Evolutionary conservation across 2,888 invertebrate genomes (phyloP).

Genomic region (Thymelicus acteon): DNA sequence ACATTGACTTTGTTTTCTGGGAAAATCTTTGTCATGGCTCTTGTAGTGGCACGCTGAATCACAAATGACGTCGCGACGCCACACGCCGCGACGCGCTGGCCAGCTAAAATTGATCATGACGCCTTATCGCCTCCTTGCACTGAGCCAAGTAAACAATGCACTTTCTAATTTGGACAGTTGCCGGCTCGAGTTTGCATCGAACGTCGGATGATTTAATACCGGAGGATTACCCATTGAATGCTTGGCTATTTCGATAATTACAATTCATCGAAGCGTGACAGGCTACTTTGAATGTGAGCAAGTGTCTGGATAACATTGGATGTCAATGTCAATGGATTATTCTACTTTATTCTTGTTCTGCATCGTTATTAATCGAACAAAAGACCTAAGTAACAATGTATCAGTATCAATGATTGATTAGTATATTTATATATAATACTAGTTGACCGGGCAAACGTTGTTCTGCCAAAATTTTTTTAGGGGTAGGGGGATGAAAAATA

Average conservation of each 20-base stretch:
- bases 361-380: too few relatives aligned
- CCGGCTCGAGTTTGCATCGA: conserved; percentile 16
- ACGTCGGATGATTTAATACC: background rate
- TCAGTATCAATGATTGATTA: too few relatives aligned
- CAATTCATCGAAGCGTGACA: background rate
- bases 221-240: background rate
- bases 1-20: conserved; percentile 6
- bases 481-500: too few relatives aligned
- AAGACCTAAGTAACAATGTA: too few relatives aligned
- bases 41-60: conserved; percentile 16
- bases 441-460: too few relatives aligned
- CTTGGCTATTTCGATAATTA: background rate
- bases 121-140: conserved; percentile 18
- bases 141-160: conserved; percentile 27
- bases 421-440: too few relatives aligned
- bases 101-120: conserved; percentile 17
- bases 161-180: conserved; percentile 23
- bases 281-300: background rate
- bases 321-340: too few relatives aligned
- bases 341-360: too few relatives aligned
- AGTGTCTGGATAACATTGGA: too few relatives aligned
- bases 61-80: conserved; percentile 18
- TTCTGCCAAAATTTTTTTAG: too few relatives aligned
- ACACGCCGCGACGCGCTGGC: background rate
- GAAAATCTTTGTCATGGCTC: conserved; percentile 16